Percentiles rank a stretch among this genome's conserved stretches.
Evolutionary conservation across 2,888 invertebrate genomes (phyloP).

Genomic region (Morpho helenor): DNA sequence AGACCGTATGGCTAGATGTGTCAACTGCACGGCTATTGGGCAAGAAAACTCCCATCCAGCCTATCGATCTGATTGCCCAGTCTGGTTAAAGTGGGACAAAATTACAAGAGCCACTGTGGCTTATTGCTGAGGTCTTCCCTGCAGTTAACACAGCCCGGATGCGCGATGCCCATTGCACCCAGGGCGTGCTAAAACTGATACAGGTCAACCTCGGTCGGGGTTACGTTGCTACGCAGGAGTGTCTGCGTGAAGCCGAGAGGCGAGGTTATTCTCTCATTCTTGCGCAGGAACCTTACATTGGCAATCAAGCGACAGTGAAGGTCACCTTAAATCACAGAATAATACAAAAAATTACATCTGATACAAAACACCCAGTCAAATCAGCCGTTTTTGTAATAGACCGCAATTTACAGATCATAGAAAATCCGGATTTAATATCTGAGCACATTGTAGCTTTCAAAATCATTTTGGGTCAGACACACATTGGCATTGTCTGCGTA

Average conservation of each 20-base stretch:
- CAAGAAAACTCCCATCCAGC: neutral
- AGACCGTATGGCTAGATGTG: neutral
- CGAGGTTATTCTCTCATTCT: neutral
- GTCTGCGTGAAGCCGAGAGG: neutral
- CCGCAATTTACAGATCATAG: neutral
- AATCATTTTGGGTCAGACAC: neutral
- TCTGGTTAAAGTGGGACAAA: constrained; percentile 2
- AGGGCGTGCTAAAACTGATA: neutral
- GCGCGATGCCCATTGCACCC: neutral
- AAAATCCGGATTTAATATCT: neutral
- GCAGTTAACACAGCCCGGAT: neutral
- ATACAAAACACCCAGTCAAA: neutral
- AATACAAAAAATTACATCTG: neutral
- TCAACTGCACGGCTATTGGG: neutral
- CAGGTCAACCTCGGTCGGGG: neutral
- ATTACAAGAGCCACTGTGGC: neutral
- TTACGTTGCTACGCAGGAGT: neutral
- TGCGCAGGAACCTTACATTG: constrained; percentile 3
- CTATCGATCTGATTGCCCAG: neutral
- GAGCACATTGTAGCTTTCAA: neutral
- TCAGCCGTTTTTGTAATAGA: neutral
- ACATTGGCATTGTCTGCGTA: neutral
- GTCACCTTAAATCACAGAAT: neutral
- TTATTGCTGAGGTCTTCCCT: neutral
- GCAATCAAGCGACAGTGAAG: neutral